phyloP scores from a whole-genome alignment of 2,113 vertebrate genomes.

The Pteruthius melanotis region DNA sequence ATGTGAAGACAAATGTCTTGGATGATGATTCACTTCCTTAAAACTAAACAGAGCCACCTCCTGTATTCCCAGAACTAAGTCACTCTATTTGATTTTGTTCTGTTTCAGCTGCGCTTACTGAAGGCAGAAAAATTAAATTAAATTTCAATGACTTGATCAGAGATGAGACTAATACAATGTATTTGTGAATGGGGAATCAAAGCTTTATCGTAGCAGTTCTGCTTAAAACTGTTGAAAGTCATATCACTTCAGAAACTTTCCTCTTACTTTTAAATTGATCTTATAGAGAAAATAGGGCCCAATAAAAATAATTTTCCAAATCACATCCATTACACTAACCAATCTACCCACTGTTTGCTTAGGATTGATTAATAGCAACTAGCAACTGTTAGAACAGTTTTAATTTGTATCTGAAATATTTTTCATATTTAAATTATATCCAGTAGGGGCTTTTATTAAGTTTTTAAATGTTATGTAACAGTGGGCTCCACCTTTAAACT shows the following conservation, averaged over 20 bases:
- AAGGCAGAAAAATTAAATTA: conserved; percentile 16
- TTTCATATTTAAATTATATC: not conserved
- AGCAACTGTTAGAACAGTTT: not conserved
- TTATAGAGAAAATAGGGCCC: not conserved
- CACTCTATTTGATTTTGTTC: conserved; percentile 4
- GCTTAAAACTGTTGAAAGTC: not conserved
- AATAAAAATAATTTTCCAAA: not conserved
- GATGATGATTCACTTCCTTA: not conserved
- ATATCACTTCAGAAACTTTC: not conserved
- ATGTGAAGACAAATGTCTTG: not conserved
- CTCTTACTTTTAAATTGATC: not conserved
- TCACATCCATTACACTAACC: not conserved
- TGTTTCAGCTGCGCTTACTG: not conserved
- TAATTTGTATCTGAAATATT: not conserved
- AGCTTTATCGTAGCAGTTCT: not conserved
- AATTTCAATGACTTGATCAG: not conserved
- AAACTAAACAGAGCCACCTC: not conserved
- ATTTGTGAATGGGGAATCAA: not conserved
- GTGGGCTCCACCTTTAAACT: not conserved
- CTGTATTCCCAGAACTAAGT: not conserved
- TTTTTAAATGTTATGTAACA: not conserved
- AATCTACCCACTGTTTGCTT: not conserved
- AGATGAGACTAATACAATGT: not conserved
- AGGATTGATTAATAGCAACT: not conserved
- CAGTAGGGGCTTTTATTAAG: not conserved